Conservation (phyloP, 2,797 vertebrate species). For the Scomberomorus guttatus region DNA sequence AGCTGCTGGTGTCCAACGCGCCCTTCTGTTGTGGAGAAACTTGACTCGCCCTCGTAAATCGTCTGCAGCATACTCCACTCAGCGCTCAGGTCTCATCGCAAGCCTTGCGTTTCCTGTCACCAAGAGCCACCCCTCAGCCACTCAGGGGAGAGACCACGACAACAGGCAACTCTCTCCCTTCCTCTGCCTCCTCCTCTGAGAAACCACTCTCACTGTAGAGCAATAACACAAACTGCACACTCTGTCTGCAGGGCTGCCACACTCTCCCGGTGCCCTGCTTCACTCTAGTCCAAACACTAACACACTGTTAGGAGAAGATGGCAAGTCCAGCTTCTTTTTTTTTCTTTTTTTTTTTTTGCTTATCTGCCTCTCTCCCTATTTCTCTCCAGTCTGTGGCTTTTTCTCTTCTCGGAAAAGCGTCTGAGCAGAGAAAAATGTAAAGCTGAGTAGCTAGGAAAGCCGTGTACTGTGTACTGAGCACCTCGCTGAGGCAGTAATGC, state of each 20-base stretch:
- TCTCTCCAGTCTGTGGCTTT: conserved; percentile 46
- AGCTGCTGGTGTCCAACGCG: conserved; percentile 92
- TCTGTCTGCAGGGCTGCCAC: conserved; percentile 63
- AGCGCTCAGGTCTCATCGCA: conserved; percentile 92
- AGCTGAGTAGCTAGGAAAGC: conserved; percentile 76
- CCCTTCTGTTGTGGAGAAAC: conserved; percentile 95
- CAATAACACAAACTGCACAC: conserved; percentile 61
- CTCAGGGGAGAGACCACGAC: conserved; percentile 79
- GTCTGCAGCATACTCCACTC: conserved; percentile 99
- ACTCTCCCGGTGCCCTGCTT: conserved; percentile 45
- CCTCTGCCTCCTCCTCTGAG: conserved; percentile 74
- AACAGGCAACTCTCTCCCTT: conserved; percentile 70
- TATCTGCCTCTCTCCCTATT: conserved; percentile 60
- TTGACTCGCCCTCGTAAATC: conserved; percentile 99
- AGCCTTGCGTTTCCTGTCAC: conserved; percentile 85
- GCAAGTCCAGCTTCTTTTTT: conserved; percentile 52
- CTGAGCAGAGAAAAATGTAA: conserved; percentile 62
- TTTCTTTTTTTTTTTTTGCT: conserved; percentile 41
- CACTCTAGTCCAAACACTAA: conserved; percentile 68
- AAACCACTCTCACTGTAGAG: conserved; percentile 64
- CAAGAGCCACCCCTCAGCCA: conserved; percentile 82
- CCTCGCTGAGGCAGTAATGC: conserved; percentile 82
- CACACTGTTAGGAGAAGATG: conserved; percentile 50
- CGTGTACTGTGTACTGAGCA: conserved; percentile 72
- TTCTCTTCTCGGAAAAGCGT: conserved; percentile 71